Evolutionary conservation across 37 sponge, comb jelly and placozoan species (phyloP), one percentile per base, ranked within the genome.

Genomic region (Petrosia ficiformis): DNA sequence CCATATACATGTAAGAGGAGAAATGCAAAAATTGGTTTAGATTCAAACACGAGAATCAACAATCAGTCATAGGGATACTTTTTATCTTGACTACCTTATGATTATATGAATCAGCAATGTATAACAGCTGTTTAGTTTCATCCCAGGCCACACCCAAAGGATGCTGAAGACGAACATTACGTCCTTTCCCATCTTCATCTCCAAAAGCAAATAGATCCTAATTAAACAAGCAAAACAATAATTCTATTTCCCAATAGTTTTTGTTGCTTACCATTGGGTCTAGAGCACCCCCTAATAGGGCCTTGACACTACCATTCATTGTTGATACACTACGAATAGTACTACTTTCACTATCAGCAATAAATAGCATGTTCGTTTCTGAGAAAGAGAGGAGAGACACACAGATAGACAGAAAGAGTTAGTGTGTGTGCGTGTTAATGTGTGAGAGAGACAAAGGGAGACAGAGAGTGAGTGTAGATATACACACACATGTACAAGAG

Each of bases 341-440:
- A 42, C 93, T 89, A 44, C 94, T 90, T 75, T 96, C 97, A 77
- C 94, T 94, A 81, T 96, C 97, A 34, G 97, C 97, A 2, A 96
- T 74, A 52, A 90, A 84, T 30, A 84, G 72, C 6, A 31, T 37
- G 14, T 8, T 19, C 6, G 58, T 38, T 52, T 72, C 74, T 59
- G 2, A 6, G 2, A 39, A 5, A 36, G 52, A 42, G 70, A 2
- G 19, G 70, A 1, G 70, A 25, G n/a, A n/a, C n/a, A n/a, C n/a
- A n/a, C n/a, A n/a, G n/a, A n/a, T n/a, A n/a, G n/a, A n/a, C n/a
- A n/a, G n/a, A n/a, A n/a, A n/a, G n/a, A n/a, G n/a, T n/a, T n/a
- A n/a, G n/a, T n/a, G n/a, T n/a, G n/a, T n/a, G n/a, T n/a, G n/a
- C n/a, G n/a, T n/a, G n/a, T n/a, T n/a, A n/a, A n/a, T n/a, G n/a